Conservation (phyloP, 1,140 invertebrate genomes). For the Caerostris darwini region DNA sequence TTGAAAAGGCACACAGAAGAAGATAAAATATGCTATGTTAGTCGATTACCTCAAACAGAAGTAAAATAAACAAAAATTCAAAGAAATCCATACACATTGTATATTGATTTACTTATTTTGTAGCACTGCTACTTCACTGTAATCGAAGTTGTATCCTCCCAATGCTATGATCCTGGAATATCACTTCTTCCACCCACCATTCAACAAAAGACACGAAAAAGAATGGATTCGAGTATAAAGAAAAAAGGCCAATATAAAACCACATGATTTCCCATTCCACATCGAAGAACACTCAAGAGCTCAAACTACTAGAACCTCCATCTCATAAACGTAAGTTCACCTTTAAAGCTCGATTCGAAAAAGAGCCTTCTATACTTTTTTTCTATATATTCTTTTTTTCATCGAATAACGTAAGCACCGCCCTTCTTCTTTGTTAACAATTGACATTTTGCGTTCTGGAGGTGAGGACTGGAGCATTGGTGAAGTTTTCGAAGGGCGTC, state of each 20-base stretch:
- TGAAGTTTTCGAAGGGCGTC: background rate
- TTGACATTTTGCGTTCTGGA: constrained; percentile 26
- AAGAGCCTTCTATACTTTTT: background rate
- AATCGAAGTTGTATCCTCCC: background rate
- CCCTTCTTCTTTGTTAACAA: constrained; percentile 59
- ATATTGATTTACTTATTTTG: too few relatives aligned
- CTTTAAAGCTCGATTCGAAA: constrained; percentile 36
- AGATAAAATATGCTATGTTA: too few relatives aligned
- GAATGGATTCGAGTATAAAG: background rate
- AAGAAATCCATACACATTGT: too few relatives aligned
- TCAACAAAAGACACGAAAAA: background rate
- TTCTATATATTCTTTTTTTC: background rate
- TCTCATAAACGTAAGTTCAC: constrained; percentile 41
- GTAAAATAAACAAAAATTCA: background rate
- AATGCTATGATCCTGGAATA: background rate
- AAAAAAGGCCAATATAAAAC: constrained; percentile 31
- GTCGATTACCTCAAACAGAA: too few relatives aligned
- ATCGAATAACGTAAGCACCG: constrained; percentile 19
- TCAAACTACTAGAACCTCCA: background rate
- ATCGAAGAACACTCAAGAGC: constrained; percentile 11
- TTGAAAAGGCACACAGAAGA: too few relatives aligned
- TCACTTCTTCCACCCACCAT: background rate
- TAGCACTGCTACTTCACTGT: background rate
- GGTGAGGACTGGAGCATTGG: background rate
- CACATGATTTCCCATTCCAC: constrained; percentile 3